Evolutionary conservation across 2,888 invertebrate species (phyloP).

Genomic region (Malacosoma neustria): DNA sequence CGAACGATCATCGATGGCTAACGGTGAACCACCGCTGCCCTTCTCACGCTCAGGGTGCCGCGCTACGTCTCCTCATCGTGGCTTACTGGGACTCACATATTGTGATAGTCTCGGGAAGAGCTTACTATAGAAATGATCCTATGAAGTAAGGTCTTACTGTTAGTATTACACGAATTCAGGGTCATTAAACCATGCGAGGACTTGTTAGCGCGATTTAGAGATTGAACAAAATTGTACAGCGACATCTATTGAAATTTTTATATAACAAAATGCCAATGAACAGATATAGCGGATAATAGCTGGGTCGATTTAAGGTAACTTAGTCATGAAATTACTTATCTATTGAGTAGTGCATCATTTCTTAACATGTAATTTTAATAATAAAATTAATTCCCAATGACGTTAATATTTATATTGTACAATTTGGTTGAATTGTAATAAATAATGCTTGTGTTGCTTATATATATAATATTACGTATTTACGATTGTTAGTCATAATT

Average conservation of each 20-base stretch:
- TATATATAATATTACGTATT: too few species aligned
- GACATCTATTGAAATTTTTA: constrained; percentile 5
- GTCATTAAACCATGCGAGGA: not conserved
- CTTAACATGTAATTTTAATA: too few species aligned
- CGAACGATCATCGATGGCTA: constrained; percentile 23
- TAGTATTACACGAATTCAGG: not conserved
- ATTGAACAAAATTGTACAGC: not conserved
- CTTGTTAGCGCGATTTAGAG: constrained; percentile 8
- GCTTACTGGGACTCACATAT: constrained; percentile 13
- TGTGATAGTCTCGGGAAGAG: constrained; percentile 21
- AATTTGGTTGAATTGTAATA: too few species aligned
- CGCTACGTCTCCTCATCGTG: constrained; percentile 20
- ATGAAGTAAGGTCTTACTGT: constrained; percentile 23
- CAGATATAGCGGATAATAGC: too few species aligned
- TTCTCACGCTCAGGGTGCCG: constrained; percentile 20
- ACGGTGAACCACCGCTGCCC: constrained; percentile 8
- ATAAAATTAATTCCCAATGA: too few species aligned
- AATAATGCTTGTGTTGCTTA: too few species aligned
- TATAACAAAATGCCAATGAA: too few species aligned
- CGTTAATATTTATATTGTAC: too few species aligned
- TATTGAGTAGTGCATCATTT: too few species aligned
- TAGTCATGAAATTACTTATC: too few species aligned
- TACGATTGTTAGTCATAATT: too few species aligned
- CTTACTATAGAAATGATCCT: constrained; percentile 28
- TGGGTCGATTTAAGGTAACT: too few species aligned